Evolutionary conservation across 2,113 vertebrate species (phyloP).

Genomic region (Talpa occidentalis): DNA sequence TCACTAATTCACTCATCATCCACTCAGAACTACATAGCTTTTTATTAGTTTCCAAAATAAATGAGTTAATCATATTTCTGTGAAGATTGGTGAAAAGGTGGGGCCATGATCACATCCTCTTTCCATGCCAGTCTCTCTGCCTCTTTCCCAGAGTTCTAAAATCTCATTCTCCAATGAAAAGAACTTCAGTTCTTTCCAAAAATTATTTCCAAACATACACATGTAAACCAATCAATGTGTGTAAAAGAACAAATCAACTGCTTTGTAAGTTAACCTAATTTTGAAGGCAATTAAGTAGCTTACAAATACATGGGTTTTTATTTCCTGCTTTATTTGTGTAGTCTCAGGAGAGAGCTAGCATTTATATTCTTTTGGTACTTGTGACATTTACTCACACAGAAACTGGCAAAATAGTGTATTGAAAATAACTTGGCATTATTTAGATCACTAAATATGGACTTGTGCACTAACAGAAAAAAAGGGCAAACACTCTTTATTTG

Average conservation of each 20-base stretch:
- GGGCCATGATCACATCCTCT: not conserved
- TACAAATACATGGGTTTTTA: not conserved
- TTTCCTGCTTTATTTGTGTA: not conserved
- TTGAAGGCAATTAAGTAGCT: not conserved
- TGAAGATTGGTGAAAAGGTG: not conserved
- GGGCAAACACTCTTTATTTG: not conserved
- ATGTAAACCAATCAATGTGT: not conserved
- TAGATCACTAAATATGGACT: not conserved
- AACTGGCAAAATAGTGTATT: not conserved
- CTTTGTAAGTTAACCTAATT: not conserved
- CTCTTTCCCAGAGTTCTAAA: not conserved
- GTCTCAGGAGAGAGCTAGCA: not conserved
- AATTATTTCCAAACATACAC: not conserved
- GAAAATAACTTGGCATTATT: not conserved
- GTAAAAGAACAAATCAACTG: not conserved
- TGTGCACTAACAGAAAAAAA: not conserved
- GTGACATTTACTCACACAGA: not conserved
- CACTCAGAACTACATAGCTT: not conserved
- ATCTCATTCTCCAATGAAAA: not conserved
- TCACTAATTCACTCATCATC: not conserved
- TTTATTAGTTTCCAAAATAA: not conserved
- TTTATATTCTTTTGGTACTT: not conserved
- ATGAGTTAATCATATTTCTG: not conserved
- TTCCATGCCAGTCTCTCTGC: not conserved
- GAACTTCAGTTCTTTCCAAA: not conserved